Conservation (phyloP, 2,113 vertebrate genomes). For the Oncorhynchus tshawytscha region DNA sequence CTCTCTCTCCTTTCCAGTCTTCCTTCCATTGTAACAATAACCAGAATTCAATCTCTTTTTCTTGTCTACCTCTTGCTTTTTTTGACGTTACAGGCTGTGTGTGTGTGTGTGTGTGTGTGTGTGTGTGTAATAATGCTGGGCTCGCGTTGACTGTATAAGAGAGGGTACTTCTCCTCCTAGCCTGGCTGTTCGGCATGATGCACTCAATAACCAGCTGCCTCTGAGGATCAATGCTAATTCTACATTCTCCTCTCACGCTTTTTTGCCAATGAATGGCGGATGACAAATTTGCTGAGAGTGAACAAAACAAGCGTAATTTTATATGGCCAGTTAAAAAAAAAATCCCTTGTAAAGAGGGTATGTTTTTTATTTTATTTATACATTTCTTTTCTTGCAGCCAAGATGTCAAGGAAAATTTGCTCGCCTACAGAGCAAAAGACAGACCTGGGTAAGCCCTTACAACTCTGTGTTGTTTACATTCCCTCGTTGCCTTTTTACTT, state of each 20-base stretch:
- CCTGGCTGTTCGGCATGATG: slow-evolving; percentile 17
- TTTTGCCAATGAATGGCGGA: slow-evolving; percentile 9
- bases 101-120: neutral
- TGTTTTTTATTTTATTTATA: slow-evolving; percentile 39
- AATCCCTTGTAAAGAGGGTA: slow-evolving; percentile 20
- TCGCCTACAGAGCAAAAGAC: slow-evolving; percentile 92
- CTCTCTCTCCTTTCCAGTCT: neutral
- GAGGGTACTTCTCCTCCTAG: neutral
- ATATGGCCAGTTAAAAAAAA: neutral
- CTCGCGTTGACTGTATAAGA: neutral
- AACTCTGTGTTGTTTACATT: slow-evolving; percentile 25
- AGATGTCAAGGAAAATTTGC: slow-evolving; percentile 98
- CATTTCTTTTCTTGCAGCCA: slow-evolving; percentile 84
- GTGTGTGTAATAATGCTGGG: neutral
- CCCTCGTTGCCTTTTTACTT: slow-evolving; percentile 30
- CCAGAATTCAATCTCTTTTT: neutral
- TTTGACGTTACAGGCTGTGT: slow-evolving; percentile 39
- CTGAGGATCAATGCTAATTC: neutral
- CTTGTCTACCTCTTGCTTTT: slow-evolving; percentile 13
- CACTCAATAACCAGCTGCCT: neutral
- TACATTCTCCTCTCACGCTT: slow-evolving; percentile 13
- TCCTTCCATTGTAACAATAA: neutral
- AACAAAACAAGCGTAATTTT: neutral
- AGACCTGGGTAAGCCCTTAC: slow-evolving; percentile 87
- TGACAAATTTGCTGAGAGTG: slow-evolving; percentile 2